phyloP scores from a whole-genome alignment of 2,113 vertebrate genomes.

The Callipepla californica region DNA sequence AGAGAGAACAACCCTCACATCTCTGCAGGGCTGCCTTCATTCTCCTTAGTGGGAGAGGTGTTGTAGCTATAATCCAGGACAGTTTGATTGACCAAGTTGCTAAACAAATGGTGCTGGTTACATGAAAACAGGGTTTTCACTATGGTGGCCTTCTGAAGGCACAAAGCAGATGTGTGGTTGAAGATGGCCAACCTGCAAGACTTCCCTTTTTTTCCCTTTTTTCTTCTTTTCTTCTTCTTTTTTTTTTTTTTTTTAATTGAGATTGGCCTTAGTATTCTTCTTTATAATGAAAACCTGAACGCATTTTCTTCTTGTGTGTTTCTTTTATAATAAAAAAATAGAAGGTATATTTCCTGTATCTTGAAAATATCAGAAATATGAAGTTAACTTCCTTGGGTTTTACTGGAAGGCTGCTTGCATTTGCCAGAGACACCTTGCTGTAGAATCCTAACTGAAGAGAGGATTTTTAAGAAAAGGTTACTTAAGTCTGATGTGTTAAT shows the following conservation, averaged over 20 bases:
- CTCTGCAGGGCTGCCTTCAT: neutral
- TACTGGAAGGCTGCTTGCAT: neutral
- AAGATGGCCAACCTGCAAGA: neutral
- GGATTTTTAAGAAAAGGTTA: neutral
- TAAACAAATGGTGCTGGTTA: neutral
- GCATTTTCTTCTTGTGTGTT: neutral
- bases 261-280: neutral
- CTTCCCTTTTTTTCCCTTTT: neutral
- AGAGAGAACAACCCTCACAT: neutral
- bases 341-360: neutral
- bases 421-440: neutral
- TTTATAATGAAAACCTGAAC: neutral
- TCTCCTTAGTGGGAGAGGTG: neutral
- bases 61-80: neutral
- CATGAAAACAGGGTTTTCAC: neutral
- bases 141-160: neutral
- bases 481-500: neutral
- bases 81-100: neutral
- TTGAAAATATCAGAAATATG: neutral
- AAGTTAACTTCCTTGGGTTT: neutral
- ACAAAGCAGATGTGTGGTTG: neutral
- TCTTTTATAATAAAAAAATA: neutral
- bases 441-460: neutral
- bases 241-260: neutral
- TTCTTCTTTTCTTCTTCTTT: neutral